Base-by-base conservation (phyloP, 2,888 invertebrate species). In the Apodemia hepburni region DNA sequence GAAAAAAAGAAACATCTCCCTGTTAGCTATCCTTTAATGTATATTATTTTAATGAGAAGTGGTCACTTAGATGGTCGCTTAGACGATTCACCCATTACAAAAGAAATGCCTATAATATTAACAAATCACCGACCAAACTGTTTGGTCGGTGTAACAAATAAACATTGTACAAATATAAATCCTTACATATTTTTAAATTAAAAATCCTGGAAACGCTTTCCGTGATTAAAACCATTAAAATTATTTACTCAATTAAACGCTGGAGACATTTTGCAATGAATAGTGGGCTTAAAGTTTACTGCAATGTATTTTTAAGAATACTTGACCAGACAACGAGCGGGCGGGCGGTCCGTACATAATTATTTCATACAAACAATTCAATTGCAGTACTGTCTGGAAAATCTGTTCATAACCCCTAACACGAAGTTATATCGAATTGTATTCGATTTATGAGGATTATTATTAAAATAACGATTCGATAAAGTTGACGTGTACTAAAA, bases 301-400 rank as follows among this genome's bases (percentile, higher is more conserved):
- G 51, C 51, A 9, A 22, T 22, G 22, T 51, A 51, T 9, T 51
- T 51, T 51, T 51, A 22, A 51, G 51, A 22, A 51, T 51, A 51
- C 51, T 51, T 18, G 51, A 51, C 51, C 18, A 51, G 51, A 51
- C 38, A 38, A 38, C 38, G 12, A 12, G 38, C 18, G 51, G 38
- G 38, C 18, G 51, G 22, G 51, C 18, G n/a, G n/a, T n/a, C n/a
- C n/a, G 38, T 38, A 38, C 38, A 22, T 51, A 51, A 51, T 51
- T 51, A 51, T 51, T 51, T 51, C 51, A 49, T 17, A 49, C 49
- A 49, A 49, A 17, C 18, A 18, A 49, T 49, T 49, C 65, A 62
- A 61, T 62, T 61, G 63, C 63, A 54, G 33, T 49, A 33, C 33
- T 33, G 8, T 33, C 61, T 63, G 57, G 38, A 72, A 77, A 77